Evolutionary conservation across 2,797 vertebrate genomes (phyloP).

Genomic region (Xenops minutus): DNA sequence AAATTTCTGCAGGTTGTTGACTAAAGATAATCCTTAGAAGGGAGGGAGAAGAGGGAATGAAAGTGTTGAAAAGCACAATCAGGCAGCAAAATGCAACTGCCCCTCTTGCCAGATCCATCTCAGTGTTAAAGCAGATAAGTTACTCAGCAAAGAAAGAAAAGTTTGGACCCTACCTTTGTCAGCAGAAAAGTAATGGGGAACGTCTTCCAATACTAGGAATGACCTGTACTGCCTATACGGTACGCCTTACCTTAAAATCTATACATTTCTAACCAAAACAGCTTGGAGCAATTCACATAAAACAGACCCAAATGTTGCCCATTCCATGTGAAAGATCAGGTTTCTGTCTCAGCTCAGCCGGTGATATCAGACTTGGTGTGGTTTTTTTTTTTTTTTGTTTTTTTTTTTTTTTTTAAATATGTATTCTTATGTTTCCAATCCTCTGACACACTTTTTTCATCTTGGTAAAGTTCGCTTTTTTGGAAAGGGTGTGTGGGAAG

Average conservation of each 20-base stretch:
- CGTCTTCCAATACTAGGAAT: constrained; percentile 69
- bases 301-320: constrained; percentile 83
- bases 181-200: constrained; percentile 68
- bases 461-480: constrained; percentile 57
- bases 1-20: not conserved
- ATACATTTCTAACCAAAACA: constrained; percentile 82
- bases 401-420: constrained; percentile 51
- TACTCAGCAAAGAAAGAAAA: constrained; percentile 63
- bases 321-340: constrained; percentile 79
- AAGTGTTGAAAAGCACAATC: constrained; percentile 37
- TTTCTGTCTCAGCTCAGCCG: constrained; percentile 76
- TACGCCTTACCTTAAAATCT: constrained; percentile 79
- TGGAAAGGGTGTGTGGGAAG: constrained; percentile 57
- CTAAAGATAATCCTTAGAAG: not conserved
- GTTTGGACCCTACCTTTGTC: constrained; percentile 75
- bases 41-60: not conserved
- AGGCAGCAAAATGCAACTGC: constrained; percentile 22
- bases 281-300: constrained; percentile 85
- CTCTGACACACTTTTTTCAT: constrained; percentile 73
- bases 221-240: constrained; percentile 68
- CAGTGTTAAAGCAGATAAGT: constrained; percentile 22
- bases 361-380: constrained; percentile 73
- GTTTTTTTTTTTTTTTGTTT: not conserved
- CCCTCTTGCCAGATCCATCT: constrained; percentile 14
- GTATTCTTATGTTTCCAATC: constrained; percentile 79